phyloP scores from a whole-genome alignment of 2,888 invertebrate genomes.

The Trimorus sp. region DNA sequence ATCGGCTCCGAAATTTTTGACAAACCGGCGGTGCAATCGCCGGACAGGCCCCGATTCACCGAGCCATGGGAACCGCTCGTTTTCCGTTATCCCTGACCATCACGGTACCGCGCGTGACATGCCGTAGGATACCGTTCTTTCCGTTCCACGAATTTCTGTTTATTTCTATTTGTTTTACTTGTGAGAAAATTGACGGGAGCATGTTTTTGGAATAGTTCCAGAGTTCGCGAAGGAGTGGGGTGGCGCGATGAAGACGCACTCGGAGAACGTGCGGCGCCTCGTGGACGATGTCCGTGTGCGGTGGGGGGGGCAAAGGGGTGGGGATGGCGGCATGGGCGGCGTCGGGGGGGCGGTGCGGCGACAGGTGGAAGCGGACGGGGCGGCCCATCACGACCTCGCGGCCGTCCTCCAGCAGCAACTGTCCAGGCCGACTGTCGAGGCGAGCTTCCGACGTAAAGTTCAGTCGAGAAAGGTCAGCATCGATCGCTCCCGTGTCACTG shows the following conservation, averaged over 20 bases:
- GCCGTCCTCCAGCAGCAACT: conserved; percentile 87
- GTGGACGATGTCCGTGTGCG: conserved; percentile 93
- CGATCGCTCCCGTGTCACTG: conserved; percentile 40
- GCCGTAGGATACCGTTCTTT: neutral
- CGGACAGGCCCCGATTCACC: conserved; percentile 33
- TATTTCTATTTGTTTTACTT: too few species aligned
- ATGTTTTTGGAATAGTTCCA: conserved; percentile 85
- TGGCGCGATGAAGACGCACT: conserved; percentile 94
- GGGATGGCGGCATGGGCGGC: conserved; percentile 92
- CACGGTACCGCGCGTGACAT: conserved; percentile 15
- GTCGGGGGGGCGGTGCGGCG: conserved; percentile 95
- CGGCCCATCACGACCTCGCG: conserved; percentile 92
- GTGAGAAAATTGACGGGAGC: neutral
- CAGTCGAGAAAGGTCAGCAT: conserved; percentile 89
- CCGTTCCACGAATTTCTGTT: too few species aligned
- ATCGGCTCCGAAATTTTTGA: conserved; percentile 75
- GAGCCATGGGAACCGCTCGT: conserved; percentile 47
- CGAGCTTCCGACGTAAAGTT: conserved; percentile 94
- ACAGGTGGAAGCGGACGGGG: conserved; percentile 94
- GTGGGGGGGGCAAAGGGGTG: conserved; percentile 92
- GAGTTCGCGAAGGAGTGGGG: conserved; percentile 95
- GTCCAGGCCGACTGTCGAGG: conserved; percentile 91
- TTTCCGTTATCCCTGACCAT: conserved; percentile 22
- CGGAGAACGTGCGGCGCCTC: conserved; percentile 91
- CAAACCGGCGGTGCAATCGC: conserved; percentile 70